Evolutionary conservation across 2,797 vertebrate species (phyloP).

Genomic region (Gastrophryne carolinensis): DNA sequence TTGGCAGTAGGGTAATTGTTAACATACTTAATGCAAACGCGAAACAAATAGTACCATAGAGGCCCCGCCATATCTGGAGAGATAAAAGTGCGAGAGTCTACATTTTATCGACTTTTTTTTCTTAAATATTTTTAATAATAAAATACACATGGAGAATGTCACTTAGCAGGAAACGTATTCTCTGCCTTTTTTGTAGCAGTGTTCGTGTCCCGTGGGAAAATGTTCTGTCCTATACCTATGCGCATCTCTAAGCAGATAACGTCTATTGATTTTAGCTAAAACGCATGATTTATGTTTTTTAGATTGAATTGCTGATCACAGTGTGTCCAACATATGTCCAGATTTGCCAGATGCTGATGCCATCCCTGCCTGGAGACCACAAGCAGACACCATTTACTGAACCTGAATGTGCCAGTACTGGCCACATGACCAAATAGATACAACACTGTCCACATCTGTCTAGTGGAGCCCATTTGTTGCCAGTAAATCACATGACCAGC

Average conservation of each 20-base stretch:
- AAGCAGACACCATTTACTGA: too few species aligned
- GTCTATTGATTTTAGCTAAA: not conserved
- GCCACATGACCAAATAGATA: too few species aligned
- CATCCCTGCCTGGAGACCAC: too few species aligned
- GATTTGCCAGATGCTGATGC: too few species aligned
- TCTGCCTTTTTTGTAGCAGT: slow-evolving; percentile 1
- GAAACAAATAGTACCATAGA: slow-evolving; percentile 36
- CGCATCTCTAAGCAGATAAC: not conserved
- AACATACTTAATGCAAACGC: slow-evolving; percentile 53
- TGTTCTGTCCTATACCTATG: slow-evolving; percentile 24
- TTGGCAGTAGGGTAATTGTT: slow-evolving; percentile 52
- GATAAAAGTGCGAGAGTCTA: slow-evolving; percentile 34
- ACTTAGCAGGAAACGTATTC: slow-evolving; percentile 20
- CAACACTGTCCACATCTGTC: too few species aligned
- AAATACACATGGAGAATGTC: slow-evolving; percentile 21
- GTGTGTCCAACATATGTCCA: too few species aligned
- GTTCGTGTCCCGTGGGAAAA: slow-evolving; percentile 3
- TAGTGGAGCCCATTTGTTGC: too few species aligned
- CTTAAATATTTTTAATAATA: slow-evolving; percentile 33
- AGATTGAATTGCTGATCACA: not conserved
- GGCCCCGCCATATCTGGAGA: slow-evolving; percentile 30
- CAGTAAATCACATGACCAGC: too few species aligned
- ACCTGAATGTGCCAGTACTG: too few species aligned
- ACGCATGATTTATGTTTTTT: not conserved
- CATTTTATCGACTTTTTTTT: slow-evolving; percentile 10